Percentiles rank a stretch among this genome's conserved stretches.
phyloP scores from a whole-genome alignment of 1,140 invertebrate genomes.

The Bombus huntii region DNA sequence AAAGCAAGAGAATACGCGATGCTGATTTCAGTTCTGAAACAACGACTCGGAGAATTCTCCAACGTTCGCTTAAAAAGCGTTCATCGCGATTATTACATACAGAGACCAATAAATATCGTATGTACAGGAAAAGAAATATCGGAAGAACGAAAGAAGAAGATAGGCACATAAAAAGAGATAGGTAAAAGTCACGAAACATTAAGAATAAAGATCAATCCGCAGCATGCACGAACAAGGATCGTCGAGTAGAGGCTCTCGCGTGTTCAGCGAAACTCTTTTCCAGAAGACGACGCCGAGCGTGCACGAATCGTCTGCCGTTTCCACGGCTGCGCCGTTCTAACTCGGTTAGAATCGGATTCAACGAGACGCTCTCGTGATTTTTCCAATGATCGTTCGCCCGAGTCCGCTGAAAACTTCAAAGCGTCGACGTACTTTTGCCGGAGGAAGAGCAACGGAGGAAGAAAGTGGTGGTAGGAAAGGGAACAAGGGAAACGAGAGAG shows the following conservation, averaged over 20 bases:
- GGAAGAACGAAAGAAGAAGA: too few species aligned
- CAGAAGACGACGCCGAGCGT: neutral
- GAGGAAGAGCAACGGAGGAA: too few species aligned
- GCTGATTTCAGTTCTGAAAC: too few species aligned
- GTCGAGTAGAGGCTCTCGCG: conserved; percentile 4
- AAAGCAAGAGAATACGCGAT: neutral
- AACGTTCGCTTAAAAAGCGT: neutral
- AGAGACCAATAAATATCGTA: neutral
- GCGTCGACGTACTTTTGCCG: conserved; percentile 3
- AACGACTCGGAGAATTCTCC: too few species aligned
- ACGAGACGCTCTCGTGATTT: conserved; percentile 58
- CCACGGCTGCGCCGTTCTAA: conserved; percentile 71
- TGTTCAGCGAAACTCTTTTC: neutral
- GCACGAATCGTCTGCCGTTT: conserved; percentile 3
- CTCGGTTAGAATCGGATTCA: conserved; percentile 81
- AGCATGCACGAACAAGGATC: neutral
- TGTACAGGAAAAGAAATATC: neutral
- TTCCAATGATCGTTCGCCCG: conserved; percentile 42
- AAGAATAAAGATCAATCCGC: neutral
- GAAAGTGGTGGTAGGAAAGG: too few species aligned
- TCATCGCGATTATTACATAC: too few species aligned
- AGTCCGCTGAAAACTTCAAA: neutral
- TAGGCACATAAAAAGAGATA: neutral
- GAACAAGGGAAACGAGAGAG: neutral
- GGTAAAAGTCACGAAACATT: neutral